phyloP scores from a whole-genome alignment of 2,113 vertebrate species.

The Myanophis thanlyinensis region DNA sequence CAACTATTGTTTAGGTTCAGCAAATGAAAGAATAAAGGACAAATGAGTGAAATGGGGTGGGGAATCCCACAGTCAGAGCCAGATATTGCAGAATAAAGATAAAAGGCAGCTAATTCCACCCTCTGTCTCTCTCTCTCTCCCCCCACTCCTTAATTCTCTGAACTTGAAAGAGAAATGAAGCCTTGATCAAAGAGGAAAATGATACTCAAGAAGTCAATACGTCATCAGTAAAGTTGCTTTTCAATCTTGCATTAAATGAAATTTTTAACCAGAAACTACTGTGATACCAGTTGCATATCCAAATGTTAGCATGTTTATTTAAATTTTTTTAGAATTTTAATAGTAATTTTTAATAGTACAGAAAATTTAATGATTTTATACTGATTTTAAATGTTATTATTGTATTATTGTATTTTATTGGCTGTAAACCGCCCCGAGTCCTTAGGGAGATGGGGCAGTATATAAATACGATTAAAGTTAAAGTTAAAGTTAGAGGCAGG shows the following conservation, averaged over 20 bases:
- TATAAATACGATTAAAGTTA: too few relatives aligned
- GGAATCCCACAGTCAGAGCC: neutral
- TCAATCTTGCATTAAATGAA: neutral
- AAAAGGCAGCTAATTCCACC: neutral
- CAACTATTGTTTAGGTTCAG: neutral
- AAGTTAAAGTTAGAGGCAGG: too few relatives aligned
- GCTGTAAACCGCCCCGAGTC: too few relatives aligned
- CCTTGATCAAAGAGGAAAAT: rapidly evolving
- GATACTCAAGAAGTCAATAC: neutral
- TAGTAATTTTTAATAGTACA: too few relatives aligned
- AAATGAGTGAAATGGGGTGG: neutral
- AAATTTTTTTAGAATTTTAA: too few relatives aligned
- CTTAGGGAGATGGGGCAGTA: too few relatives aligned
- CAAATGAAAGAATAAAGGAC: constrained; percentile 23
- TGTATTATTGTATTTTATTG: too few relatives aligned
- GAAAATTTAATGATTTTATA: too few relatives aligned
- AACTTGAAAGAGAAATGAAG: neutral
- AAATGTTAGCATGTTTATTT: neutral
- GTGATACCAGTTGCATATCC: neutral
- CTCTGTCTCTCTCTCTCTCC: neutral
- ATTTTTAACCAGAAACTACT: neutral
- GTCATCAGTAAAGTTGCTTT: neutral
- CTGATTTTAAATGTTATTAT: too few relatives aligned
- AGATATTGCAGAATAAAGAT: neutral
- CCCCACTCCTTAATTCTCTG: neutral